Percentiles rank a stretch among this genome's conserved stretches.
Conservation (phyloP, 2,888 invertebrate genomes). For the Andrena praecox region DNA sequence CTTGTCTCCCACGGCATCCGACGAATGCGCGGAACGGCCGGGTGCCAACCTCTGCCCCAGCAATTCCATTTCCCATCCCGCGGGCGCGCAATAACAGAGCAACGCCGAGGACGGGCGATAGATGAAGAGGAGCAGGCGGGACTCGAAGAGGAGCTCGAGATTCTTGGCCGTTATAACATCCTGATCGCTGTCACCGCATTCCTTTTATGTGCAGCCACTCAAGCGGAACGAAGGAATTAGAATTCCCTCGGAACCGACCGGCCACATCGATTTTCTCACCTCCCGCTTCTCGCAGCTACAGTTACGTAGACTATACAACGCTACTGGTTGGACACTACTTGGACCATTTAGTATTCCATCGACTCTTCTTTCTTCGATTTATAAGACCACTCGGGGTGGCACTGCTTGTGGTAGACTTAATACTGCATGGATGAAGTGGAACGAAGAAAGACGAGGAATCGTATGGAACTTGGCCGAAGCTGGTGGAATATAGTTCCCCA, state of each 20-base stretch:
- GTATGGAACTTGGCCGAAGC: background rate
- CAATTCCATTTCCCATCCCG: background rate
- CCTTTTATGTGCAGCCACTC: slow-evolving; percentile 82
- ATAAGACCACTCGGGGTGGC: too few relatives aligned
- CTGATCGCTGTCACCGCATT: slow-evolving; percentile 83
- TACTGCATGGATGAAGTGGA: background rate
- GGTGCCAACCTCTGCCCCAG: background rate
- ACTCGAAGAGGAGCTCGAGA: slow-evolving; percentile 39
- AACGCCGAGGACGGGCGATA: background rate
- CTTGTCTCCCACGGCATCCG: slow-evolving; percentile 65
- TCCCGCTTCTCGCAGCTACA: background rate
- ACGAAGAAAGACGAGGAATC: background rate
- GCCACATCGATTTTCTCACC: background rate
- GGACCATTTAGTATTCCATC: too few relatives aligned
- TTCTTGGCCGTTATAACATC: slow-evolving; percentile 77
- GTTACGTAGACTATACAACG: too few relatives aligned
- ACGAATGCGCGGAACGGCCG: slow-evolving; percentile 34
- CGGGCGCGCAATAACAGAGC: background rate
- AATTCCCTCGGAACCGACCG: background rate
- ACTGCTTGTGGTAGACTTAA: too few relatives aligned
- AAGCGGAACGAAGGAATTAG: slow-evolving; percentile 68
- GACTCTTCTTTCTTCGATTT: too few relatives aligned
- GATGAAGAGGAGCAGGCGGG: slow-evolving; percentile 6
- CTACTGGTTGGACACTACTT: too few relatives aligned
- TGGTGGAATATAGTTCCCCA: background rate